Percentiles rank a stretch among this genome's conserved stretches.
These are phyloP conservation scores for Cynaeus angustus DNA, from an alignment of 2,888 invertebrate genomes.

Conservation along the genomic window DNA sequence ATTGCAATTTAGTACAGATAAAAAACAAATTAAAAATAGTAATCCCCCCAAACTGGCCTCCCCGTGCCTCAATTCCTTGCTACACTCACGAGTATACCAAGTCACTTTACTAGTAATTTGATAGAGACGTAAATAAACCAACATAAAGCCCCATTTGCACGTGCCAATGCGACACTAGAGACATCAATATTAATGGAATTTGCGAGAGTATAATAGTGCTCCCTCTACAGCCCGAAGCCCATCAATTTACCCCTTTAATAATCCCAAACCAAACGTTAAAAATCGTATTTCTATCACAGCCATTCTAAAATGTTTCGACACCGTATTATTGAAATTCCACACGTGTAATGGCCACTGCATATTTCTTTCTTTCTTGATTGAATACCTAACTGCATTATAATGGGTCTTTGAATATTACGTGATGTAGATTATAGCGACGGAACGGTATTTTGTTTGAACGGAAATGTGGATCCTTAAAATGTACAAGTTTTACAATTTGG, in stretches of 20 bases:
- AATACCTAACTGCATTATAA: slow-evolving; percentile 43
- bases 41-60: no score
- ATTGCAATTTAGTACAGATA: no score
- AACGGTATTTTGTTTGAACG: slow-evolving; percentile 29
- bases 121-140: slow-evolving; percentile 4
- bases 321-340: slow-evolving; percentile 30
- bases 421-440: slow-evolving; percentile 19
- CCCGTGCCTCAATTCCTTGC: no score
- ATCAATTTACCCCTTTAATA: neutral
- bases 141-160: slow-evolving; percentile 23
- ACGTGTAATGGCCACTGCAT: slow-evolving; percentile 34
- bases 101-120: slow-evolving; percentile 7
- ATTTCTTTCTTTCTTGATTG: slow-evolving; percentile 38
- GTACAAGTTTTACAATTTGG: neutral
- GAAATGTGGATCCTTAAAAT: neutral
- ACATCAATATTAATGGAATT: slow-evolving; percentile 39
- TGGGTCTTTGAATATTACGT: slow-evolving; percentile 33
- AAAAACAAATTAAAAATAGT: no score
- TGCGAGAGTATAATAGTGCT: neutral
- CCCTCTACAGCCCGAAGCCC: neutral
- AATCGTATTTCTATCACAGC: no score
- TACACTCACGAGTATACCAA: no score
- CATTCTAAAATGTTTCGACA: slow-evolving; percentile 28
- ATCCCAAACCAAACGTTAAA: neutral
- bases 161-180: slow-evolving; percentile 35